These are phyloP conservation scores for Ivindomyrus marchei DNA, from an alignment of 2,113 vertebrate genomes.

Conservation along the genomic window DNA sequence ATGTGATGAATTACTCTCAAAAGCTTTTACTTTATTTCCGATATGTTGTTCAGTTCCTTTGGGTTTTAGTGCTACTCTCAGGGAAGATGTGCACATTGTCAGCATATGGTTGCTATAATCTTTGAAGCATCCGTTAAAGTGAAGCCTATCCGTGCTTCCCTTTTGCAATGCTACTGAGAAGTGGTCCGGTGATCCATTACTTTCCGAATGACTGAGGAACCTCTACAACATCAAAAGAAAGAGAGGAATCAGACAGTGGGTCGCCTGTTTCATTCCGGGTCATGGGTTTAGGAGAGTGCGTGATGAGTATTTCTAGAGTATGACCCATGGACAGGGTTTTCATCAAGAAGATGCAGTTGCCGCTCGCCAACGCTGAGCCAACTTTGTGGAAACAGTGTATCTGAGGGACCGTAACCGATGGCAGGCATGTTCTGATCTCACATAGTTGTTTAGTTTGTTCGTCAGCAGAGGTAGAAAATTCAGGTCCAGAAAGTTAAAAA, in stretches of 20 bases:
- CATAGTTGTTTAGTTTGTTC: neutral
- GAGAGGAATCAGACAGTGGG: neutral
- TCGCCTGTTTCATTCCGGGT: neutral
- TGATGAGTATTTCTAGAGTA: neutral
- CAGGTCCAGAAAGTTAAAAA: neutral
- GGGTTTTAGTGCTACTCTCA: neutral
- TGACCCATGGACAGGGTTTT: neutral
- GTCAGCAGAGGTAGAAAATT: neutral
- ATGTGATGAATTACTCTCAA: neutral
- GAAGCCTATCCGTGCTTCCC: neutral
- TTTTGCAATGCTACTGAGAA: neutral
- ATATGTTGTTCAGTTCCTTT: neutral
- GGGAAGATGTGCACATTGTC: neutral
- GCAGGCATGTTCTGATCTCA: neutral
- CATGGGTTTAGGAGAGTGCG: neutral
- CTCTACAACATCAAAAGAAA: conserved; percentile 12
- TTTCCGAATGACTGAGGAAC: neutral
- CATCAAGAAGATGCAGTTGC: neutral
- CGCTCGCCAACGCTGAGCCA: neutral
- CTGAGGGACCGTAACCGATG: neutral
- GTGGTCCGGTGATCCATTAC: neutral
- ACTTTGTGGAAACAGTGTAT: neutral
- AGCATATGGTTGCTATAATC: too few species aligned
- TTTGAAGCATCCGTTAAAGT: neutral
- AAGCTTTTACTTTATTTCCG: neutral